These are phyloP conservation scores for Trichosurus vulpecula DNA, from an alignment of 2,797 vertebrate genomes.

Conservation along the genomic window DNA sequence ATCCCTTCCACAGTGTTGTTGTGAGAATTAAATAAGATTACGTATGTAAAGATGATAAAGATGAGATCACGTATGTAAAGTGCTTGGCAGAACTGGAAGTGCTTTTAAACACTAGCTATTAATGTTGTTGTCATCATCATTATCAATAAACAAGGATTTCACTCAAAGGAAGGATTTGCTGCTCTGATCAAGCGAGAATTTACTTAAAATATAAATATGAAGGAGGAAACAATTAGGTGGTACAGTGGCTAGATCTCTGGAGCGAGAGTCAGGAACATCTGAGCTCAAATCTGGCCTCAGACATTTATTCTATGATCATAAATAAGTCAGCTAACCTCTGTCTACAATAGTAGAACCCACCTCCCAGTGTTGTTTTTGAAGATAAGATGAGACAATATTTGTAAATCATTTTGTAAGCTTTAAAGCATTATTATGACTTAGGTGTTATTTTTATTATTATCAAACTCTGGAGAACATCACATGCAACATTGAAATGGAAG, in stretches of 20 bases:
- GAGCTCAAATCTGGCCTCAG: not conserved
- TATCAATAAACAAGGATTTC: not conserved
- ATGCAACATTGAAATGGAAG: not conserved
- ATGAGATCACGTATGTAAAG: not conserved
- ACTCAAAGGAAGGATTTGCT: not conserved
- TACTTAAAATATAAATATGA: not conserved
- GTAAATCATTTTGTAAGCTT: not conserved
- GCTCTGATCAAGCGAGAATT: not conserved
- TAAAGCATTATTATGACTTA: not conserved
- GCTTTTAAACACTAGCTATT: not conserved
- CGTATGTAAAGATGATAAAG: too few relatives aligned
- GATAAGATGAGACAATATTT: not conserved
- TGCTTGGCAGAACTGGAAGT: not conserved
- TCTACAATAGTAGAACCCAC: not conserved
- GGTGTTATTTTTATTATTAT: not conserved
- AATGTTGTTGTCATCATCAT: not conserved
- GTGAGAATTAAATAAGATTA: not conserved
- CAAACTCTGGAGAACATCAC: not conserved
- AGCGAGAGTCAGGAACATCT: not conserved
- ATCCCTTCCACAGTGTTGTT: not conserved
- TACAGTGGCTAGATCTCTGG: not conserved
- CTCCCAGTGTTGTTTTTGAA: not conserved
- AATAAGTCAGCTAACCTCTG: not conserved
- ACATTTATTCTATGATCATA: not conserved
- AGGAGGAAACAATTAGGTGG: not conserved